Percentiles rank a stretch among this genome's conserved stretches.
Conservation (phyloP, 2,888 invertebrate genomes). For the Dicycla oo region DNA sequence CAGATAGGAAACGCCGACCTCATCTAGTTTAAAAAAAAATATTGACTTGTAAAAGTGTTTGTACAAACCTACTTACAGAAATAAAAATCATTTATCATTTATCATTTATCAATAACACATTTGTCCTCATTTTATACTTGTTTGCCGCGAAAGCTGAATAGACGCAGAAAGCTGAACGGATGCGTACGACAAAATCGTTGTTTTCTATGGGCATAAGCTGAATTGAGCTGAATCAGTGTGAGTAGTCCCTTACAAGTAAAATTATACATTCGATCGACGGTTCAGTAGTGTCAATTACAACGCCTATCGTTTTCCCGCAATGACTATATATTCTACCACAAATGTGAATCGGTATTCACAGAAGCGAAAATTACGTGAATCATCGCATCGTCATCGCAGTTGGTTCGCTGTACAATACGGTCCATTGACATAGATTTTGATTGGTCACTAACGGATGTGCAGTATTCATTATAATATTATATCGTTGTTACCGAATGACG, state of each 20-base stretch:
- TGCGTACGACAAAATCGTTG: too few species aligned
- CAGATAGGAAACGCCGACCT: too few species aligned
- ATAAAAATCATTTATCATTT: too few species aligned
- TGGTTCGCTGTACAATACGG: constrained; percentile 48
- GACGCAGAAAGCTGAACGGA: too few species aligned
- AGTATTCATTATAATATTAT: constrained; percentile 53
- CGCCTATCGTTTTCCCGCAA: constrained; percentile 5
- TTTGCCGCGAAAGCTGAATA: too few species aligned
- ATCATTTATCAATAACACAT: too few species aligned
- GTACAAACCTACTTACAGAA: too few species aligned
- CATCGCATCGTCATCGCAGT: constrained; percentile 23
- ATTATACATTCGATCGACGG: constrained; percentile 12
- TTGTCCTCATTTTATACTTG: too few species aligned
- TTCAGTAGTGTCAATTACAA: constrained; percentile 25
- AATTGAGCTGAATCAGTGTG: too few species aligned
- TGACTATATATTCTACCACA: constrained; percentile 18
- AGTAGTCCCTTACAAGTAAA: neutral
- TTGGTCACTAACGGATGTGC: constrained; percentile 56
- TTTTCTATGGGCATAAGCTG: too few species aligned
- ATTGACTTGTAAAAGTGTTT: too few species aligned
- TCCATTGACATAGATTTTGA: constrained; percentile 56
- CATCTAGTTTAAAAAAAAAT: too few species aligned
- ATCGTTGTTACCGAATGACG: constrained; percentile 12
- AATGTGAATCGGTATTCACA: constrained; percentile 42
- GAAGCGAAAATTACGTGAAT: constrained; percentile 31